These are phyloP conservation scores for Hypsibius dujardini DNA, from an alignment of 1,140 invertebrate genomes.

Conservation along the genomic window DNA sequence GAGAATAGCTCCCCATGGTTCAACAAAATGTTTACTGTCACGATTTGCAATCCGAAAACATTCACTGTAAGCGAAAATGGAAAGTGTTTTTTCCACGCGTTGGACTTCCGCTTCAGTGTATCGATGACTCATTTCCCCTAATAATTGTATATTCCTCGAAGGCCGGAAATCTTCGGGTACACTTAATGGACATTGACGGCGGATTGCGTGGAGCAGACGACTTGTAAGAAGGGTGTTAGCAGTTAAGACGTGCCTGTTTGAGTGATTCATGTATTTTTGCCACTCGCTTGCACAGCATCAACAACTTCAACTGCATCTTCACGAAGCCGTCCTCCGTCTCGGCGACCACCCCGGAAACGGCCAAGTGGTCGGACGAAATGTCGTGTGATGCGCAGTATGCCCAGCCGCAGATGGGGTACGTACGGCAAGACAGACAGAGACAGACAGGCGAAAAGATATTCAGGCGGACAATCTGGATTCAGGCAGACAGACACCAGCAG, in stretches of 20 bases:
- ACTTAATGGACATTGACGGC: conserved; percentile 7
- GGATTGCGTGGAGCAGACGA: conserved; percentile 10
- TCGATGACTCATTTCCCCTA: no score
- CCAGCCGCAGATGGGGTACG: not conserved
- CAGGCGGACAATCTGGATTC: not conserved
- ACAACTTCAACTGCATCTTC: conserved; percentile 17
- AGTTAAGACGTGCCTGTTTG: not conserved
- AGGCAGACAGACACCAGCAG: not conserved
- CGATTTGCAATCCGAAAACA: not conserved
- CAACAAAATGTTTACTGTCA: not conserved
- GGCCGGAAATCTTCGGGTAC: conserved; percentile 9
- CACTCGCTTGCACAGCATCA: not conserved
- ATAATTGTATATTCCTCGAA: not conserved
- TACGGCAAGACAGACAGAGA: not conserved
- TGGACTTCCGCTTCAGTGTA: no score
- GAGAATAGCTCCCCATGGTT: conserved; percentile 2
- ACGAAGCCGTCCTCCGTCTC: not conserved
- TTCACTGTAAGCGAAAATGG: not conserved
- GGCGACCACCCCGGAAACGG: not conserved
- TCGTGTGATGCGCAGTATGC: conserved; percentile 1
- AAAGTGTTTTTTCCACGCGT: not conserved
- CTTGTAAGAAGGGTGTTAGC: not conserved
- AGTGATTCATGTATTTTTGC: not conserved
- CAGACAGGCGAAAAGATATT: no score
- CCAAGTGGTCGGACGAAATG: not conserved